Evolutionary conservation across 2,888 invertebrate species (phyloP), one percentile per base, ranked within the genome.

Genomic region (Sipunculus nudus): DNA sequence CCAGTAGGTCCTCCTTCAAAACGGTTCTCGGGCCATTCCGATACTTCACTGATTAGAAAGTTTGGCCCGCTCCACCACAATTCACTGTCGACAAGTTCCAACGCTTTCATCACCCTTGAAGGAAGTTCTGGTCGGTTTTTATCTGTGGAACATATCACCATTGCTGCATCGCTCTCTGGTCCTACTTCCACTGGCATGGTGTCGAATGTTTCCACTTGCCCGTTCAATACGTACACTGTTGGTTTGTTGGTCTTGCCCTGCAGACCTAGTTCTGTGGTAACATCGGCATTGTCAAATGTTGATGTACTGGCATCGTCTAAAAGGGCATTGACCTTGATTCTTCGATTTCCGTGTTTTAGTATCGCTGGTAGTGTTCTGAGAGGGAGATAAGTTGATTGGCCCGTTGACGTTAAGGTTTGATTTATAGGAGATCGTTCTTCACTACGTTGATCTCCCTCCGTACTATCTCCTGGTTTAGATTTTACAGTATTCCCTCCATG

Each of bases 141-240:
- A n/a, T 57, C 29, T 13, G 26, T 47, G 59, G 55, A 5, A 58
- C 26, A 31, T 59, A 31, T 8, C 56, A 16, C 59, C 56, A 59
- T 26, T 60, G 40, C n/a, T 23, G 13, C 29, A 3, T 47, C 16
- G 28, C 57, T 60, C 28, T 60, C 57, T 6, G 59, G 19, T 10
- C 31, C 26, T 13, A 60, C 8, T 21, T 46, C 60, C 16, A 54
- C 59, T 39, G 58, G 49, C 48, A 31, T 43, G 13, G 57, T 60
- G 32, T 28, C 23, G 40, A 60, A 60, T 8, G 32, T 49, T 25
- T 38, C 26, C 19, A 21, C 19, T 25, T 61, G 25, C 3, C 59
- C 48, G 16, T 50, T 60, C 13, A 61, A 25, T 6, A 59, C 45
- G 31, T 50, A 49, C 8, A 60, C 58, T 19, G 10, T 39, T 19